Evolutionary conservation across 2,797 vertebrate species (phyloP).

Genomic region (Phrynocephalus vlangalii): DNA sequence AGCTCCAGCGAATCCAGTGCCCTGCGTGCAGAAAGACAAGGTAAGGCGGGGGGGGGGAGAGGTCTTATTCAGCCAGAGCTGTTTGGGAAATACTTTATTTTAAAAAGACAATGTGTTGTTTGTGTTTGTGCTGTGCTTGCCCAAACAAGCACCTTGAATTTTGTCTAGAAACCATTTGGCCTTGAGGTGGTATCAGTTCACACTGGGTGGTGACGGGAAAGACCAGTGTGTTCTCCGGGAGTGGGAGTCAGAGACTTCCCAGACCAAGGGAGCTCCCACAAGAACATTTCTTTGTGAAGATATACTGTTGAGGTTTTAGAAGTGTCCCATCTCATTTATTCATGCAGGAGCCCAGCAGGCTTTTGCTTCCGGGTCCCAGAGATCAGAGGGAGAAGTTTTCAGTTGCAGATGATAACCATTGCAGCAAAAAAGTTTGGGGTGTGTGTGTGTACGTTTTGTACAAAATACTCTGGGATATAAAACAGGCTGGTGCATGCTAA

Average conservation of each 20-base stretch:
- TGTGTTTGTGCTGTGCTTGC: neutral
- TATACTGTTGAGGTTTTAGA: no score
- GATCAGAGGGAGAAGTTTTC: no score
- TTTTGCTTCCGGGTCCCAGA: no score
- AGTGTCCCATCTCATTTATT: neutral
- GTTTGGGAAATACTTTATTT: neutral
- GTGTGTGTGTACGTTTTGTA: no score
- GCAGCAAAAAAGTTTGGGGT: no score
- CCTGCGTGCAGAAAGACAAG: constrained; percentile 43
- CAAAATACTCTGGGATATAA: no score
- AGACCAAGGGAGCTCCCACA: no score
- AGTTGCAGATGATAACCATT: neutral
- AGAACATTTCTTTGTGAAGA: neutral
- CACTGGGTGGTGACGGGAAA: neutral
- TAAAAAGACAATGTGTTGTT: fast-evolving
- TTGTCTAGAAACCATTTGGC: neutral
- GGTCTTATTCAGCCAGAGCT: neutral
- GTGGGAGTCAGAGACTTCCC: no score
- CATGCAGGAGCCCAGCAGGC: no score
- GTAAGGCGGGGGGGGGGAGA: neutral
- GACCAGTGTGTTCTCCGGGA: no score
- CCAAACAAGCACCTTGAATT: neutral
- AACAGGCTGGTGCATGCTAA: no score
- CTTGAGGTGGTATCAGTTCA: neutral
- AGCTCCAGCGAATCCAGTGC: neutral